These are phyloP conservation scores for Aphelenchoides fujianensis DNA, from an alignment of 1,140 invertebrate genomes.

Conservation along the genomic window DNA sequence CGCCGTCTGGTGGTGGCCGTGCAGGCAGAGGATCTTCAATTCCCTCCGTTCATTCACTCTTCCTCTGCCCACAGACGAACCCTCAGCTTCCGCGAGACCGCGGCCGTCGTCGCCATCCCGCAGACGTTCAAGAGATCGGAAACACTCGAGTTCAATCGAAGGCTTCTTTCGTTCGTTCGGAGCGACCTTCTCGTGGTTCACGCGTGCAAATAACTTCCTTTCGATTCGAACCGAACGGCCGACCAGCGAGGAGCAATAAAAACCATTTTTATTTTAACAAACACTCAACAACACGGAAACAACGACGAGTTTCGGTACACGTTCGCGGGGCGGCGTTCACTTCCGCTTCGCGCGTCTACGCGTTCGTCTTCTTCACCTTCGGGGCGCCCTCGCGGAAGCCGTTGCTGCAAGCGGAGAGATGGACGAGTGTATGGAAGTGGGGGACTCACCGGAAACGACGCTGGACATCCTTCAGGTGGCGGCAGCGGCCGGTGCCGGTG, in stretches of 20 bases:
- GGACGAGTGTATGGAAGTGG: background rate
- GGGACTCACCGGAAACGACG: slow-evolving; percentile 34
- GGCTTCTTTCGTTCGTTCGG: no score
- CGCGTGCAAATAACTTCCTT: no score
- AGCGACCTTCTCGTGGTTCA: no score
- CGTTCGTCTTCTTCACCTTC: slow-evolving; percentile 32
- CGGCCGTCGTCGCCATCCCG: no score
- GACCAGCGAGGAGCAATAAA: no score
- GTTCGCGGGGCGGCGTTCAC: background rate
- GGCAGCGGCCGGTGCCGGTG: slow-evolving; percentile 93
- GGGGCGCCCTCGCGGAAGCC: slow-evolving; percentile 67
- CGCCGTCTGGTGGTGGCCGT: slow-evolving; percentile 77
- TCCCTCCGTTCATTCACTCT: no score
- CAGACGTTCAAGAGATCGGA: no score
- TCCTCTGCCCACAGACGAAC: no score
- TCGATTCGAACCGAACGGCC: no score
- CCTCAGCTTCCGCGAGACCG: no score
- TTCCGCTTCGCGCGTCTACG: no score
- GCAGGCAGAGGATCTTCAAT: slow-evolving; percentile 72
- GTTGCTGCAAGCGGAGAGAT: slow-evolving; percentile 63
- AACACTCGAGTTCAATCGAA: no score
- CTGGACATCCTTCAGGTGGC: slow-evolving; percentile 76
- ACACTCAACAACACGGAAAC: background rate
- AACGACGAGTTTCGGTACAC: slow-evolving; percentile 5
- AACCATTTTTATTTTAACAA: slow-evolving; percentile 10